Conservation (phyloP, 2,888 invertebrate genomes). For the Orthosia cruda region DNA sequence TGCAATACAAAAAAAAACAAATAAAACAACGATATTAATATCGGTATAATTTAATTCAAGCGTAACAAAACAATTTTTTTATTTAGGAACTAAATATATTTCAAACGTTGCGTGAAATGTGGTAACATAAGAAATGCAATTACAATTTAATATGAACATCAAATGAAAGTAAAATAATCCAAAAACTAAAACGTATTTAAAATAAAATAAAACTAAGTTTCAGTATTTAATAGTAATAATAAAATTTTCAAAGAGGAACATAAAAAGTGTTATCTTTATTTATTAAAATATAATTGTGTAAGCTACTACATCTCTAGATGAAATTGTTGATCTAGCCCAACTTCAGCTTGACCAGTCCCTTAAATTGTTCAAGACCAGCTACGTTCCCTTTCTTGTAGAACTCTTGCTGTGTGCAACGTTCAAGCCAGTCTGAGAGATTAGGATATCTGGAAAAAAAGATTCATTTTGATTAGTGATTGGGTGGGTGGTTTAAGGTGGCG, state of each 20-base stretch:
- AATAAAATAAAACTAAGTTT: neutral
- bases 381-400: constrained; percentile 79
- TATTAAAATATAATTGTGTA: constrained; percentile 12
- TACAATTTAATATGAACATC: neutral
- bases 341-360: constrained; percentile 62
- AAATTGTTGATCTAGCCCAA: constrained; percentile 51
- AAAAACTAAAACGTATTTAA: neutral
- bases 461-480: neutral
- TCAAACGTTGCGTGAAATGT: neutral
- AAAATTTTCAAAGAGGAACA: neutral
- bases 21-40: neutral
- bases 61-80: neutral
- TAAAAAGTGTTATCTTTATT: neutral
- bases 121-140: neutral
- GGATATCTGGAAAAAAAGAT: constrained; percentile 75
- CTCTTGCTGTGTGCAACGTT: constrained; percentile 75
- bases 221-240: neutral
- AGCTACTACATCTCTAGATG: constrained; percentile 9
- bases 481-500: no score
- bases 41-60: constrained; percentile 10
- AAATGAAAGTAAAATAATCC: neutral
- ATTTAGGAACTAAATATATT: neutral
- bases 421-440: constrained; percentile 77
- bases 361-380: constrained; percentile 60
- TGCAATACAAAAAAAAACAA: neutral